Conservation (phyloP, 2,888 invertebrate genomes). For the Beris chalybata region DNA sequence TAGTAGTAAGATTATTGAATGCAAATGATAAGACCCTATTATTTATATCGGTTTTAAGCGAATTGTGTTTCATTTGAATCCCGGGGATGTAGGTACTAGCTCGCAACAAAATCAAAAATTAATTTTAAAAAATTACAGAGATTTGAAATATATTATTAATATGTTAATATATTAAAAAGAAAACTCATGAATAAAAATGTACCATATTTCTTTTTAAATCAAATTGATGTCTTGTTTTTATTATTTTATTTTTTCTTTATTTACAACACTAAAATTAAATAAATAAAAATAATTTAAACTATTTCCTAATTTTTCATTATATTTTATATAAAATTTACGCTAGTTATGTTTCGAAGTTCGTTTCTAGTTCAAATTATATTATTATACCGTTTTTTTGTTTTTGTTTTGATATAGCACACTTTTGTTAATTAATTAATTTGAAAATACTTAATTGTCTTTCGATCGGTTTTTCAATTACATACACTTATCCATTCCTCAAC, state of each 20-base stretch:
- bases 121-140: too few relatives aligned
- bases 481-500: constrained; percentile 87
- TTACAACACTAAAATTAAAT: constrained; percentile 33
- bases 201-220: constrained; percentile 21
- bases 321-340: constrained; percentile 49
- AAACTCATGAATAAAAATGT: too few relatives aligned
- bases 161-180: too few relatives aligned
- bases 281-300: constrained; percentile 40
- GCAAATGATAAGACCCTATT: too few relatives aligned
- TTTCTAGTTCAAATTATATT: neutral
- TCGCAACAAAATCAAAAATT: too few relatives aligned
- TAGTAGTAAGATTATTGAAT: too few relatives aligned
- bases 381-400: constrained; percentile 42
- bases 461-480: constrained; percentile 70
- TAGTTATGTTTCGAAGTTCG: constrained; percentile 19
- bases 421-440: constrained; percentile 36
- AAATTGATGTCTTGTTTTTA: constrained; percentile 1
- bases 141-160: too few relatives aligned
- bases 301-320: constrained; percentile 45
- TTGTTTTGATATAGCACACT: constrained; percentile 46
- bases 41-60: too few relatives aligned
- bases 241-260: constrained; percentile 29
- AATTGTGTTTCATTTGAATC: too few relatives aligned
- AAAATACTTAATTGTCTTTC: constrained; percentile 26
- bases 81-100: too few relatives aligned